These are phyloP conservation scores for Fundulus diaphanus DNA, from an alignment of 2,797 vertebrate species.

Conservation along the genomic window DNA sequence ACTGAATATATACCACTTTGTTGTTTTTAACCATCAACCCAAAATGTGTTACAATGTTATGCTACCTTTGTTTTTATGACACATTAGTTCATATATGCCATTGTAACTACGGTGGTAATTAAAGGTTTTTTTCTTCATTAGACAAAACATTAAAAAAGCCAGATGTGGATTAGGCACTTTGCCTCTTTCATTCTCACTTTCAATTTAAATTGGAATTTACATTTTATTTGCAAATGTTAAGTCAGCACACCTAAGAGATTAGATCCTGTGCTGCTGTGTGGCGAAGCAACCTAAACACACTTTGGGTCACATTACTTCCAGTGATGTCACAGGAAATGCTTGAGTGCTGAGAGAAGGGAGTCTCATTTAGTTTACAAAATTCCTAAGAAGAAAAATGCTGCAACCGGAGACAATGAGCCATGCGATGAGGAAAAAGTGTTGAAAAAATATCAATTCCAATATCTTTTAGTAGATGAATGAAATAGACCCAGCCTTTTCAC, in stretches of 20 bases:
- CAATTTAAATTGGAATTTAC: background rate
- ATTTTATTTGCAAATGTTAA: background rate
- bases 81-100: too few relatives aligned
- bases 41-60: too few relatives aligned
- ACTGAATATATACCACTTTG: too few relatives aligned
- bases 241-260: constrained; percentile 15
- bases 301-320: constrained; percentile 62
- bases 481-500: background rate
- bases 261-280: constrained; percentile 14
- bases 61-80: too few relatives aligned
- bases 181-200: constrained; percentile 7
- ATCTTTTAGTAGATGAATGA: background rate
- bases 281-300: constrained; percentile 21
- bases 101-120: too few relatives aligned
- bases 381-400: constrained; percentile 52
- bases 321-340: constrained; percentile 79
- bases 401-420: constrained; percentile 35
- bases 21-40: too few relatives aligned
- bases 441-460: background rate
- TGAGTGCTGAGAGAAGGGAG: constrained; percentile 66
- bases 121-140: too few relatives aligned
- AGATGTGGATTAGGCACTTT: background rate
- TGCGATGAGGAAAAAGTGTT: background rate
- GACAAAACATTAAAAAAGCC: too few relatives aligned
- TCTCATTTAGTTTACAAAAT: constrained; percentile 49